These are phyloP conservation scores for Alcis repandata DNA, from an alignment of 2,888 invertebrate genomes.

Conservation along the genomic window DNA sequence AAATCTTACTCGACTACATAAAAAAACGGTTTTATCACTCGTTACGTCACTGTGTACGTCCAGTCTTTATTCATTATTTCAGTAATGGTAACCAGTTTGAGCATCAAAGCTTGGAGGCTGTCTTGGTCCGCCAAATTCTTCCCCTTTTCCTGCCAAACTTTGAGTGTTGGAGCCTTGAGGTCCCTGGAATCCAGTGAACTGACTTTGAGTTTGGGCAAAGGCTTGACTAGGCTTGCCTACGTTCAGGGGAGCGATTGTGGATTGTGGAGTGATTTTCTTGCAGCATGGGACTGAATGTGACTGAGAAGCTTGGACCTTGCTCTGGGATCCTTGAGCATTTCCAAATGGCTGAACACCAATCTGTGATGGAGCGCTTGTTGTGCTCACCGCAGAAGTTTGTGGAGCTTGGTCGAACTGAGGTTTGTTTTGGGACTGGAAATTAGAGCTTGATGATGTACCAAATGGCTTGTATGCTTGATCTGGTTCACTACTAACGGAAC, in stretches of 20 bases:
- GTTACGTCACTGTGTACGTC: slow-evolving; percentile 7
- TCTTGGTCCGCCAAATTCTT: slow-evolving; percentile 70
- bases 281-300: slow-evolving; percentile 37
- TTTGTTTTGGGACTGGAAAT: slow-evolving; percentile 20
- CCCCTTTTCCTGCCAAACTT: slow-evolving; percentile 60
- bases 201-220: slow-evolving; percentile 35
- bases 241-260: slow-evolving; percentile 32
- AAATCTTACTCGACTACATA: slow-evolving; percentile 11
- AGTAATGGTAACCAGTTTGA: slow-evolving; percentile 78
- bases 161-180: slow-evolving; percentile 48
- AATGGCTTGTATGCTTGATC: slow-evolving; percentile 22
- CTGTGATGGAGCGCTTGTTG: slow-evolving; percentile 19
- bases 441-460: slow-evolving; percentile 1
- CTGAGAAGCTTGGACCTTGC: slow-evolving; percentile 26
- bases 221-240: slow-evolving; percentile 38
- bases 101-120: slow-evolving; percentile 73
- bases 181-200: slow-evolving; percentile 46
- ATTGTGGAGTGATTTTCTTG: slow-evolving; percentile 32
- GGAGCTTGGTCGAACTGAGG: slow-evolving; percentile 31
- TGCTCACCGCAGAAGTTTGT: slow-evolving; percentile 18
- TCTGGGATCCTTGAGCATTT: slow-evolving; percentile 14
- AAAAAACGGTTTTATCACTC: slow-evolving; percentile 14
- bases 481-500: slow-evolving; percentile 17
- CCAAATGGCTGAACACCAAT: slow-evolving; percentile 10
- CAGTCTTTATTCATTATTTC: slow-evolving; percentile 51